Conservation (phyloP, 2,888 invertebrate genomes). For the Polydrusus cervinus region DNA sequence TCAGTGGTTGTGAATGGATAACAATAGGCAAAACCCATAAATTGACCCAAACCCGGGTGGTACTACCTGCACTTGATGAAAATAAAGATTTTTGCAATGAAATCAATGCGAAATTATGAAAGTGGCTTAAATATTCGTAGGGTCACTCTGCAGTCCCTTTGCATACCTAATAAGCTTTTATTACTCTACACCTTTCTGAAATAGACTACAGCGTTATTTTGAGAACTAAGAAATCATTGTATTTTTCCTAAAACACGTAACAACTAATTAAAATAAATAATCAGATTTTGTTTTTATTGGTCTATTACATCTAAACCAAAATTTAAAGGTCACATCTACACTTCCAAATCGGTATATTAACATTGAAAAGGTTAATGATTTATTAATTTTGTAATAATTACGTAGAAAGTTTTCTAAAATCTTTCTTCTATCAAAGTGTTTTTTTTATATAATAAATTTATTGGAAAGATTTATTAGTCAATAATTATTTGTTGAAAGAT, state of each 20-base stretch:
- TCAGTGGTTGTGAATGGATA: no score
- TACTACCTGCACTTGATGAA: no score
- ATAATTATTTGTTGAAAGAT: neutral
- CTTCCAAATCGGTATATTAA: conserved; percentile 5
- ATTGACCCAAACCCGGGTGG: no score
- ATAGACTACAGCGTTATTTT: no score
- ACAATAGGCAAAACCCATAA: no score
- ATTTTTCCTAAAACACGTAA: neutral
- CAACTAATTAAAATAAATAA: conserved; percentile 9
- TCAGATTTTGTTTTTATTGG: neutral
- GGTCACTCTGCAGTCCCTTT: no score
- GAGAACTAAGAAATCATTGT: neutral
- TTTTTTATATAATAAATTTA: neutral
- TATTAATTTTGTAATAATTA: conserved; percentile 11
- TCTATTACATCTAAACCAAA: conserved; percentile 1
- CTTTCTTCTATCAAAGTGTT: neutral
- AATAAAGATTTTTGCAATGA: no score
- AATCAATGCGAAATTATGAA: no score
- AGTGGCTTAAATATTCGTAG: no score
- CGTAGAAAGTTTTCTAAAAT: conserved; percentile 17
- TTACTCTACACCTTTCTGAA: no score
- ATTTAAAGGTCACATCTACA: conserved; percentile 20
- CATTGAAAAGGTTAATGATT: conserved; percentile 22
- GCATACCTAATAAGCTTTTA: no score
- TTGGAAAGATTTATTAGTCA: neutral